Base-by-base conservation (phyloP, 1,140 invertebrate genomes). In the Batillaria attramentaria region DNA sequence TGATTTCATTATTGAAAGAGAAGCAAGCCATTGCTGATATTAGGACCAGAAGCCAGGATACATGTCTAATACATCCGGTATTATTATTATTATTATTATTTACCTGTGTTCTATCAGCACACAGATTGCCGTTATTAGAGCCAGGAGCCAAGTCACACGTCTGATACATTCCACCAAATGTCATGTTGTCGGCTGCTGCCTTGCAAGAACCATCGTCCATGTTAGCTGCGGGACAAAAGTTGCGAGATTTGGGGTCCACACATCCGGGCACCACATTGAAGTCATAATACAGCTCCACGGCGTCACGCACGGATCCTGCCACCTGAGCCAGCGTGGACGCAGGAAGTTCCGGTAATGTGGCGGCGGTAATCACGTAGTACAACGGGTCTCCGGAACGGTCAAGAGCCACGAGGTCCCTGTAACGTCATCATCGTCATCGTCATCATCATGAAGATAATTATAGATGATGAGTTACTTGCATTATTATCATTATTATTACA, bases 141-240 rank as follows among this genome's bases (percentile, higher is more conserved):
- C n/a, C n/a, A n/a, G 74, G 13, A 42, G 31, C 57, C 41, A 70
- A 31, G 76, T 31, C 62, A 72, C 86, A 89, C 0, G 73, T 83
- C 73, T 89, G 87, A 72, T 81, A 89, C 13, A 87, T 82, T 18
- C 88, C 87, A 35, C 88, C 88, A 77, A 89, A 89, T 18, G 84
- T 86, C 41, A 85, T 82, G 46, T 84, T 86, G 41, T 82, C 84
- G 10, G 62, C 41, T 1, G 80, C 70, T 3, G 75, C 28, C 62
- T 81, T 72, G 62, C 87, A 88, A 3, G 83, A 79, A 13, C 85
- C 84, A 54, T 88, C 87, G 70, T 88, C 84, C 20, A 86, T 57
- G 68, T 88, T 88, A 28, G 86, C 85, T 2, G 83, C 72, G 77
- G 84, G 85, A 54, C 79, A 84, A 66, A 89, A 89, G 79, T 86